phyloP scores from a whole-genome alignment of 2,888 invertebrate genomes.

The Xanthorhoe spadicearia region DNA sequence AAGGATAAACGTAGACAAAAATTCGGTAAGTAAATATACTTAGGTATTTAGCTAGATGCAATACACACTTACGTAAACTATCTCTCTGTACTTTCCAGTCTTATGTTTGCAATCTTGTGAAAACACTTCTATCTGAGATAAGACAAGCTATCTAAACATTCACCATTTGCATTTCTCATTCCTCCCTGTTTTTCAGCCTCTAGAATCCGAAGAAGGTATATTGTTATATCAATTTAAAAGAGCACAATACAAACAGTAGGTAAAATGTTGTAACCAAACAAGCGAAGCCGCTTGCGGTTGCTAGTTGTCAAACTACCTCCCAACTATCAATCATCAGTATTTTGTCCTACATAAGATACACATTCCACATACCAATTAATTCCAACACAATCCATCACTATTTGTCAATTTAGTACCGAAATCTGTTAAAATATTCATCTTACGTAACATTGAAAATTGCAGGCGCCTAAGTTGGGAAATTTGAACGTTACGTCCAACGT shows the following conservation, averaged over 20 bases:
- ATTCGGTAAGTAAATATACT: too few relatives aligned
- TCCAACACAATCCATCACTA: slow-evolving; percentile 23
- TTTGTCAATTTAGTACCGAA: slow-evolving; percentile 23
- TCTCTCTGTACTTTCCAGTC: neutral
- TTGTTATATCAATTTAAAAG: too few relatives aligned
- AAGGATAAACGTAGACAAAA: too few relatives aligned
- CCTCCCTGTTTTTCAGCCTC: slow-evolving; percentile 11
- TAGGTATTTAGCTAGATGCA: neutral
- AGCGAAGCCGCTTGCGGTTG: neutral
- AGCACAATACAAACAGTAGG: too few relatives aligned
- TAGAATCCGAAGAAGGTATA: too few relatives aligned
- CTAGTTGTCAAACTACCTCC: neutral
- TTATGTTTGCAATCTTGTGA: slow-evolving; percentile 11
- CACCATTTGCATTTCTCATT: slow-evolving; percentile 18
- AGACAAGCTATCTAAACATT: slow-evolving; percentile 16
- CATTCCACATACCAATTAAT: slow-evolving; percentile 22
- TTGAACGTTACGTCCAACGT: slow-evolving; percentile 30
- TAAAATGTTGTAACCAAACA: too few relatives aligned
- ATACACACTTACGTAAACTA: neutral
- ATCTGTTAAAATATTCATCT: slow-evolving; percentile 29
- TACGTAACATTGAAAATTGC: slow-evolving; percentile 38
- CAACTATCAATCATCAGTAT: neutral
- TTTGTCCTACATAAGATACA: slow-evolving; percentile 3
- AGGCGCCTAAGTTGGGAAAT: slow-evolving; percentile 16
- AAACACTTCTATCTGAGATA: slow-evolving; percentile 3